Base-by-base conservation (phyloP, 2,113 vertebrate species). In the Mobula birostris region DNA sequence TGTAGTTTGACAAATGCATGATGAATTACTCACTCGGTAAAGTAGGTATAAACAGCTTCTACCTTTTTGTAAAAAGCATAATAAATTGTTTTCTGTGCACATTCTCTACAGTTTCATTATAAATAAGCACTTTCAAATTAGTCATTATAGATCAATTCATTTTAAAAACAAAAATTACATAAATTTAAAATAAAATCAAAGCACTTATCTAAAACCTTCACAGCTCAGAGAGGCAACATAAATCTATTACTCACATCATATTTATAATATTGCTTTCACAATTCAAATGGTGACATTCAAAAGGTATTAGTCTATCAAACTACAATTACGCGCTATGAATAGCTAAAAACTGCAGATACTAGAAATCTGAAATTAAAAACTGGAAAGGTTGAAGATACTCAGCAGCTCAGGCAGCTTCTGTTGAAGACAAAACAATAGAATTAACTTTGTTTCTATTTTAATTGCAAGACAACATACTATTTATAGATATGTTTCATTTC, bases 131-230 rank as follows among this genome's bases (percentile, higher is more conserved):
- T 83, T 40, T 83, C 80, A 83, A 40, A 83, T 83, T 83, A 83
- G 56, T 83, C 40, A 48, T 48, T 83, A 40, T 83, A 56, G 40
- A 40, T 56, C 80, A 83, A 83, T 56, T 83, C 80, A 83, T 36
- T 36, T 83, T 56, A 83, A 17, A 83, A 83, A 83, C 80, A 83
- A 83, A 83, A 40, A 17, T 21, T 83, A 21, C 56, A 6, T 24
- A 83, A 83, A 83, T 83, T 83, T 83, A 83, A 83, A 36, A 83
- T 83, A 56, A 83, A 83, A 83, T 40, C 17, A 24, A 83, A 83
- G 40, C 80, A 56, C 11, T 48, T 83, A 24, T 83, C 48, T 17
- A 83, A 83, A 83, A 83, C 21, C 9, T 40, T 11, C 80, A 83
- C 21, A 17, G 12, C 48, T 83, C 14, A 48, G 0, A 48, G 80